Conservation (phyloP, 2,888 invertebrate genomes). For the Aporophyla nigra region DNA sequence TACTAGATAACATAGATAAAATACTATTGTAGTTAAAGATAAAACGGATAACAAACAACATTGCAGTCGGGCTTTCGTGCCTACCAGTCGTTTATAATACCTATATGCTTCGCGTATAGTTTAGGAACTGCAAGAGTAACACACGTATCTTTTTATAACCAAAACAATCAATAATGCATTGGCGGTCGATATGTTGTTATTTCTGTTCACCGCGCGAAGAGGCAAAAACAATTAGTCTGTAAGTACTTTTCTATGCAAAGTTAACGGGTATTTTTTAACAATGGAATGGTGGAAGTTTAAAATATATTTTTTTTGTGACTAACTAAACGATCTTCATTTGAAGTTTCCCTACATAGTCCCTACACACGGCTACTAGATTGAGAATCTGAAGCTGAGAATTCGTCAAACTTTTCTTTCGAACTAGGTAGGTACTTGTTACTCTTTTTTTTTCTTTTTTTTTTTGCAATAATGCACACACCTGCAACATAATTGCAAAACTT, state of each 20-base stretch:
- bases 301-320: neutral
- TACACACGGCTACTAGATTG: neutral
- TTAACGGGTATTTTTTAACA: conserved; percentile 6
- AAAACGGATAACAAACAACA: conserved; percentile 39
- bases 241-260: conserved; percentile 49
- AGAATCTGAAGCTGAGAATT: neutral
- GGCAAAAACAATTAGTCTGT: conserved; percentile 48
- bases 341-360: neutral
- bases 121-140: conserved; percentile 17
- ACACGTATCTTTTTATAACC: neutral
- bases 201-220: conserved; percentile 44
- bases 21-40: conserved; percentile 49
- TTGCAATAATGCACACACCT: neutral
- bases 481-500: too few species aligned
- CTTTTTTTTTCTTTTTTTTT: neutral
- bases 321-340: neutral
- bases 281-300: neutral
- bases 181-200: conserved; percentile 67
- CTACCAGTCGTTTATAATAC: conserved; percentile 19
- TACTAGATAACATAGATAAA: conserved; percentile 55
- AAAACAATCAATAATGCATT: conserved; percentile 64
- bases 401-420: neutral
- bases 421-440: too few species aligned
- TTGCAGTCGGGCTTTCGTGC: conserved; percentile 21
- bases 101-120: conserved; percentile 8